Percentiles rank a stretch among this genome's conserved stretches.
These are phyloP conservation scores for Python bivittatus DNA, from an alignment of 2,113 vertebrate genomes.

Conservation along the genomic window DNA sequence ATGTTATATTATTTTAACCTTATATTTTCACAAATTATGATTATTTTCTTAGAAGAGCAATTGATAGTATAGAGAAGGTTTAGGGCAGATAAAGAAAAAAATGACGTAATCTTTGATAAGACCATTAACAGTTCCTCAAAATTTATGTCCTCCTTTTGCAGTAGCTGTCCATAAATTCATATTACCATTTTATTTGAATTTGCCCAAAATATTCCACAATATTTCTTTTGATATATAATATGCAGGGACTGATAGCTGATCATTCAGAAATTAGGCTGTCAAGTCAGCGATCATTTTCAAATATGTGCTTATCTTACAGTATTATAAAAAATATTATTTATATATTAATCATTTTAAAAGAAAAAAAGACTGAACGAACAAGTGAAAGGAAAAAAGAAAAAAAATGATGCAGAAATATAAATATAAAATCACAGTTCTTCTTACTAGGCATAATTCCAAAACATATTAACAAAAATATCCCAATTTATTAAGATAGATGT, in stretches of 20 bases:
- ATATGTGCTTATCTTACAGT: not conserved
- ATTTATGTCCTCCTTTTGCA: not conserved
- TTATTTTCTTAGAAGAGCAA: not conserved
- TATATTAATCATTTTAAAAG: too few species aligned
- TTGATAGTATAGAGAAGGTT: fast-evolving
- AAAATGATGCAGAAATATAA: too few species aligned
- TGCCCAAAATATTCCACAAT: not conserved
- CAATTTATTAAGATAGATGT: too few species aligned
- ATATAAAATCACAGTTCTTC: too few species aligned
- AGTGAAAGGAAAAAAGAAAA: too few species aligned
- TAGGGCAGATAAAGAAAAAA: fast-evolving
- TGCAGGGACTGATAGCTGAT: not conserved
- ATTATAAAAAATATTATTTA: too few species aligned
- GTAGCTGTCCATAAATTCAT: not conserved
- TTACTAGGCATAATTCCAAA: too few species aligned
- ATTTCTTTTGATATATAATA: not conserved
- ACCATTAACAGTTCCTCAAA: fast-evolving
- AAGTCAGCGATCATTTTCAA: not conserved
- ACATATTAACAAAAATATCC: too few species aligned
- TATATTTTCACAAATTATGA: not conserved
- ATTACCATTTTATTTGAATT: not conserved
- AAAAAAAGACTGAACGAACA: too few species aligned
- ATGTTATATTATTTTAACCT: slow-evolving; percentile 31
- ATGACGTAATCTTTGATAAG: fast-evolving
- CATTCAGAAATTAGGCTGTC: not conserved